Evolutionary conservation across 1,140 invertebrate species (phyloP).

Genomic region (Campoletis sonorensis): DNA sequence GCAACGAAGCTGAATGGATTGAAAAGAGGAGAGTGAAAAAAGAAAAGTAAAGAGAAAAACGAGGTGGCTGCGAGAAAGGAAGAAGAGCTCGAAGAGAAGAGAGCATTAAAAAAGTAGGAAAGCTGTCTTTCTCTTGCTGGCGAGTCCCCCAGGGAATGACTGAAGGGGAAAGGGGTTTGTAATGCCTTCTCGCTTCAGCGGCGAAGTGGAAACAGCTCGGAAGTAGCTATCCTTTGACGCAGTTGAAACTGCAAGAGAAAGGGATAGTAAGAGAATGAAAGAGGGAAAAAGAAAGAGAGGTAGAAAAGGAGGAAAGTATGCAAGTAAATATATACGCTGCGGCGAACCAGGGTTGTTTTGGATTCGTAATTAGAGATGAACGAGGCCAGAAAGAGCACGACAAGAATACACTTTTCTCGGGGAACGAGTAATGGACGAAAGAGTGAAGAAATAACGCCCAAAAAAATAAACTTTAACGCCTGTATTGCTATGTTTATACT

Average conservation of each 20-base stretch:
- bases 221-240: conserved; percentile 25
- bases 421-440: conserved; percentile 62
- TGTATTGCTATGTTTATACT: neutral
- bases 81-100: conserved; percentile 46
- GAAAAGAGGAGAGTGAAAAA: neutral
- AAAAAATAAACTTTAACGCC: conserved; percentile 61
- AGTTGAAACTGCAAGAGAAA: conserved; percentile 11
- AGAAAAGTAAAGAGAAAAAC: conserved; percentile 7
- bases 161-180: conserved; percentile 22
- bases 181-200: conserved; percentile 29
- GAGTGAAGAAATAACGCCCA: conserved; percentile 57
- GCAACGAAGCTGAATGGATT: conserved; percentile 28
- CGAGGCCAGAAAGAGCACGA: conserved; percentile 57
- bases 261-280: neutral
- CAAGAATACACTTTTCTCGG: conserved; percentile 64
- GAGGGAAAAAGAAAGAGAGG: conserved; percentile 34
- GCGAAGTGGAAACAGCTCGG: conserved; percentile 28
- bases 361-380: conserved; percentile 74
- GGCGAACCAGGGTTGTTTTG: conserved; percentile 66
- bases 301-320: conserved; percentile 8
- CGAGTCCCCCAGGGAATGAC: conserved; percentile 21
- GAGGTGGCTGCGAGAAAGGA: conserved; percentile 55
- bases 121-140: neutral
- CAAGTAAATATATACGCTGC: conserved; percentile 26
- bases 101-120: conserved; percentile 31